These are phyloP conservation scores for Thalassarche chlororhynchos DNA, from an alignment of 2,113 vertebrate species.

Conservation along the genomic window DNA sequence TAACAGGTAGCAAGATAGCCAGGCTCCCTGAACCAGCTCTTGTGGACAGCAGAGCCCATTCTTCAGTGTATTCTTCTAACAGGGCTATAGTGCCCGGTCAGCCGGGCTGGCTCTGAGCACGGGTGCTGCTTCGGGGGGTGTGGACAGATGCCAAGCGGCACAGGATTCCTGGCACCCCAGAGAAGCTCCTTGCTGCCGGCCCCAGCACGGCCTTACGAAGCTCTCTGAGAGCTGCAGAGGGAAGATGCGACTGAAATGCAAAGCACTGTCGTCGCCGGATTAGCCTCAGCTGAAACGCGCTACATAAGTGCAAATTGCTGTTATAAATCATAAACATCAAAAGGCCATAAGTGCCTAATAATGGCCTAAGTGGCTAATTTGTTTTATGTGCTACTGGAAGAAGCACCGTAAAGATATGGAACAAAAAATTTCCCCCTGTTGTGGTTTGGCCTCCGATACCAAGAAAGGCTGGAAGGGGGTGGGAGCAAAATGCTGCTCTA, in stretches of 20 bases:
- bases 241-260: slow-evolving; percentile 6
- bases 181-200: neutral
- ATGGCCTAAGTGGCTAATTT: slow-evolving; percentile 72
- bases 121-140: neutral
- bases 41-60: accelerated
- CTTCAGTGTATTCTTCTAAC: neutral
- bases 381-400: slow-evolving; percentile 67
- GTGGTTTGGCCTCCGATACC: slow-evolving; percentile 22
- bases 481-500: neutral
- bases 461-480: neutral
- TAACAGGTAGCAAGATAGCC: neutral
- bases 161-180: neutral
- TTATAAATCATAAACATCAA: slow-evolving; percentile 71
- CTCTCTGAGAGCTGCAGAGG: neutral
- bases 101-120: neutral
- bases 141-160: neutral
- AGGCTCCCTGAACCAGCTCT: neutral
- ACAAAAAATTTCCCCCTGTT: slow-evolving; percentile 19
- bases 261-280: neutral
- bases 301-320: slow-evolving; percentile 61
- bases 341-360: slow-evolving; percentile 69
- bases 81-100: accelerated
- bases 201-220: neutral
- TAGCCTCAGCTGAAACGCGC: slow-evolving; percentile 16
- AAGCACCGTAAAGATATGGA: slow-evolving; percentile 13